Evolutionary conservation across 2,888 invertebrate genomes (phyloP), one percentile per base, ranked within the genome.

Genomic region (Pyrrhosoma nymphula): DNA sequence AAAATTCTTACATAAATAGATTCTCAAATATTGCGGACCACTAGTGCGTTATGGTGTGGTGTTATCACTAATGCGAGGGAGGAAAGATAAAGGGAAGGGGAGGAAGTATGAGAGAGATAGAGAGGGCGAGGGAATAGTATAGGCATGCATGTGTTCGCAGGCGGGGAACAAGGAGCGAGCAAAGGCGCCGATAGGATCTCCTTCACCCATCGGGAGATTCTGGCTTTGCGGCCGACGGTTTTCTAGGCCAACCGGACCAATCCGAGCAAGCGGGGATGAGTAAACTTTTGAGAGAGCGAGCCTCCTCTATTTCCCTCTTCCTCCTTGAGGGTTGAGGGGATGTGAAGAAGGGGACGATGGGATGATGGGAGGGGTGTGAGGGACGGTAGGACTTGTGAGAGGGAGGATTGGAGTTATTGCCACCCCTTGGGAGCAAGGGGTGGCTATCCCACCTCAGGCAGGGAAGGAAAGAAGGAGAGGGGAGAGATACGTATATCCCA

Each of bases 171-270:
- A 69, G 47, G 26, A n/a, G 69, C 69, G 26, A 69, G 69, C 26
- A 69, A 69, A 20, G 35, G 91, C 91, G 23, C 60, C 60, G 91
- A 91, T 91, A 91, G 91, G 91, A 91, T 91, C 47, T 47, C 8
- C 91, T 91, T 91, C 10, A 39, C 91, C 56, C 56, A 39, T 60
- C 56, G 91, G 91, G 88, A 47, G 88, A 88, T 88, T 88, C 39
- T 26, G 39, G 88, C 88, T 88, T 39, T 90, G 90, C 90, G 90
- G 90, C 56, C 35, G 60, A 63, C 39, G 91, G 91, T 91, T 91
- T 47, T 91, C 91, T 39, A 63, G 63, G 69, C 35, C 56, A 55
- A 90, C 88, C 88, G 18, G 88, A 23, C 18, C 88, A 88, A 88
- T 88, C 88, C 88, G 0, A 6, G 47, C 47, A 20, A 47, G 47